Conservation (phyloP, 2,797 vertebrate species). For the Cyprinella venusta region DNA sequence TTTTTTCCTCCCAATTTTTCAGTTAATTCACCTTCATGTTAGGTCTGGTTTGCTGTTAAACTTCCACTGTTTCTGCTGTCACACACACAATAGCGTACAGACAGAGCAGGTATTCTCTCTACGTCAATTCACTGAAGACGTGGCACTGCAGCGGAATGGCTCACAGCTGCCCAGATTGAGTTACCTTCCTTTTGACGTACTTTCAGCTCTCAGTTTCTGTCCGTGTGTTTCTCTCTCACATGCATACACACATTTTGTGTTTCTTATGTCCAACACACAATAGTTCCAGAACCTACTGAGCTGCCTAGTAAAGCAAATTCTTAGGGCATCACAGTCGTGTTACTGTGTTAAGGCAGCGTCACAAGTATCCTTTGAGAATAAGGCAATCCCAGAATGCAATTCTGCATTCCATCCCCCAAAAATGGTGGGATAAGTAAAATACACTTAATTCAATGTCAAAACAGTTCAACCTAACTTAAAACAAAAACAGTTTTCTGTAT, state of each 20-base stretch:
- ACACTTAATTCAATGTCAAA: neutral
- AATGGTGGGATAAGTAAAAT: neutral
- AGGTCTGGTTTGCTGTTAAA: neutral
- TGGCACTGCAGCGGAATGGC: slow-evolving; percentile 53
- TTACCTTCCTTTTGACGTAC: slow-evolving; percentile 64
- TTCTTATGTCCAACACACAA: neutral
- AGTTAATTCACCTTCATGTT: slow-evolving; percentile 6
- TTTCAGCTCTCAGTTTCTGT: slow-evolving; percentile 63
- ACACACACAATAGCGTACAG: slow-evolving; percentile 27
- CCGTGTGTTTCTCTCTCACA: neutral
- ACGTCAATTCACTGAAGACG: slow-evolving; percentile 51
- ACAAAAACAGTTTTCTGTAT: neutral
- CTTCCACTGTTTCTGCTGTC: neutral
- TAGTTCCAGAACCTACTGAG: neutral
- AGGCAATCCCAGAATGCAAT: neutral
- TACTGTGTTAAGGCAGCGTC: neutral
- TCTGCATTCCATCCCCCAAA: neutral
- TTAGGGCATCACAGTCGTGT: neutral
- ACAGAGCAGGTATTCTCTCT: slow-evolving; percentile 48
- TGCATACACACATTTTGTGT: slow-evolving; percentile 14
- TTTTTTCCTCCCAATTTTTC: slow-evolving; percentile 10
- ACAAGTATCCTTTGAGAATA: neutral
- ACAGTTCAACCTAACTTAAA: neutral
- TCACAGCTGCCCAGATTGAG: slow-evolving; percentile 50
- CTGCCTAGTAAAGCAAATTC: neutral